Base-by-base conservation (phyloP, 2,113 vertebrate genomes). In the Oncorhynchus keta region DNA sequence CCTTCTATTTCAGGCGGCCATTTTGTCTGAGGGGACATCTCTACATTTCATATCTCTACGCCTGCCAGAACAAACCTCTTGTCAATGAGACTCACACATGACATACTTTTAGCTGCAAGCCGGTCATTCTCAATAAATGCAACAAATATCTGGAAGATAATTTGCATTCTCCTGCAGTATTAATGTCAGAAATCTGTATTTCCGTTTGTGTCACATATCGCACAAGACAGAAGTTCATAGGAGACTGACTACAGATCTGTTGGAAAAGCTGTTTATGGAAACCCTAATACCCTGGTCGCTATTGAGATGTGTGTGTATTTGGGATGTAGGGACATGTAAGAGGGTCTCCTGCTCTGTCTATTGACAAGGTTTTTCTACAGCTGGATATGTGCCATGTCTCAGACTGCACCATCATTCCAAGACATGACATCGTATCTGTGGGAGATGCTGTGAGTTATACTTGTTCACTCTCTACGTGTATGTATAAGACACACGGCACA, bases 101-200 rank as follows among this genome's bases (percentile, higher is more conserved):
- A 89, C 90, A 88, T 71, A 76, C 81, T 90, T 55, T 81, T 87
- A 82, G 84, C 87, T 77, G 82, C 84, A 84, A 89, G 79, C 85
- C 75, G 78, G 80, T 82, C 76, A 16, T 73, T 59, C 81, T 91
- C 79, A 91, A 89, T 90, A 91, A 91, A 91, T 90, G 86, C 90
- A 90, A 72, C 64, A 51, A 26, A 68, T 81, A 78, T 85, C 88
- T 85, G 67, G 76, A 77, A 88, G 86, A 84, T 88, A 85, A 85
- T 84, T 86, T 82, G 72, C 82, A 82, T 84, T 30, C 76, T 2
- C 22, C 22, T 91, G 71, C 88, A 91, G 89, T 82, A 91, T 91
- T 88, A 75, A 92, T 89, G 84, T 67, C 64, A 22, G 65, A 90
- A 90, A 92, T 90, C 86, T 84, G 86, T 86, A 88, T 90, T 91